Evolutionary conservation across 2,888 invertebrate species (phyloP), one percentile per base, ranked within the genome.

Genomic region (Bellardia bayeri): DNA sequence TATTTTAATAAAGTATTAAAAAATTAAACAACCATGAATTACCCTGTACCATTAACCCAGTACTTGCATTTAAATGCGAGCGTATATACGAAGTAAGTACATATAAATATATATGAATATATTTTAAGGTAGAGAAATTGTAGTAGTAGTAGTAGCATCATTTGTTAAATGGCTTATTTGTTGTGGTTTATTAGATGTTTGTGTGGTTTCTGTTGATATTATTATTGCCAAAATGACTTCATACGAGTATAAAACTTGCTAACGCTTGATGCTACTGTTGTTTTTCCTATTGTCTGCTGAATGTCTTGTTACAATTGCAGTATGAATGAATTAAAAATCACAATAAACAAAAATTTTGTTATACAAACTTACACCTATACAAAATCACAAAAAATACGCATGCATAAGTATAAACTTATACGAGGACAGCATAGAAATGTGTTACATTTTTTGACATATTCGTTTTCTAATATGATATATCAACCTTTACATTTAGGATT

Each of bases 111-210:
- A 51, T 49, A 16, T 51, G 45, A 23, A 66, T 68, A 51, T 49
- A 16, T 51, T 51, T 30, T 1, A 68, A 49, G 49, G 16, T 51
- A 33, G 16, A 42, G 68, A 30, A 8, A 49, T 63, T 74, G 16
- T 45, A 45, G 45, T 23, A 30, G 56, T 51, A 23, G n/a, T 61
- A 5, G 23, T 72, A 30, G 58, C 63, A 76, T 71, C 83, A 87
- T 83, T 87, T 87, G 76, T 51, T 83, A 80, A 87, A 83, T 83
- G 80, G 71, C 76, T 83, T 87, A 83, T 83, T 76, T 87, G 80
- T 71, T 87, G 83, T 83, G 86, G 86, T 72, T 80, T 83, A 76
- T 83, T 66, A 83, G 80, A 83, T 71, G 75, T 83, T 42, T 61
- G 66, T 83, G 86, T 58, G 86, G 83, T 81, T 83, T 79, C 64